phyloP scores from a whole-genome alignment of 2,113 vertebrate genomes.

The Tragelaphus imberbis region DNA sequence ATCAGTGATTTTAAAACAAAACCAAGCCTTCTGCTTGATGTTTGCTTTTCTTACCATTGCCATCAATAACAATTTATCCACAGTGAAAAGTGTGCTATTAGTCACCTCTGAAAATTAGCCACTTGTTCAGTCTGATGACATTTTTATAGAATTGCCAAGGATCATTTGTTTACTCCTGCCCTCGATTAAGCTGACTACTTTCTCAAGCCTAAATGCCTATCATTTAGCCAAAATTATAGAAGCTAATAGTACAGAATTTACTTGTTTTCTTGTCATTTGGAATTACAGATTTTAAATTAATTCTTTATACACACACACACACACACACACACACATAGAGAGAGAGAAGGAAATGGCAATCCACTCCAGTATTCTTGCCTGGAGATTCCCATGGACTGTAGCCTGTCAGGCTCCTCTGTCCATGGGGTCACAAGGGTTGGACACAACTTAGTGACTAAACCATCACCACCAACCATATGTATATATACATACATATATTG shows the following conservation, averaged over 20 bases:
- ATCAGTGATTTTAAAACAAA: neutral
- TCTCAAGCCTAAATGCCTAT: neutral
- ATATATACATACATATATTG: neutral
- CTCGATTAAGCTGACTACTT: neutral
- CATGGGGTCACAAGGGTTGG: neutral
- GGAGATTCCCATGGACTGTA: neutral
- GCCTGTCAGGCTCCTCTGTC: neutral
- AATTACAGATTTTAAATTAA: neutral
- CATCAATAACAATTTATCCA: neutral
- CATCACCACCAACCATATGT: rapidly evolving
- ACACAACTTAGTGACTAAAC: neutral
- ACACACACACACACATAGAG: rapidly evolving
- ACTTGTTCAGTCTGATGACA: neutral
- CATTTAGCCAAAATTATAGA: neutral
- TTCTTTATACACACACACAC: rapidly evolving
- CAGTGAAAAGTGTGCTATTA: neutral
- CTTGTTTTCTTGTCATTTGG: neutral
- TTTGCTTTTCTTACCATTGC: neutral
- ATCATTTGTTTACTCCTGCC: neutral
- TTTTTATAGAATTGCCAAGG: neutral
- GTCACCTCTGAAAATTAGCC: neutral
- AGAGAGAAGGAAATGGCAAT: neutral
- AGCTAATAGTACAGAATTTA: neutral
- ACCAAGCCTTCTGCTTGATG: neutral
- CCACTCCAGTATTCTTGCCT: neutral